A percentile compares a stretch with the other conserved stretches of the same genome.
These are phyloP conservation scores for Phalacrocorax brasilianus DNA, from an alignment of 2,113 vertebrate species.

Conservation along the genomic window DNA sequence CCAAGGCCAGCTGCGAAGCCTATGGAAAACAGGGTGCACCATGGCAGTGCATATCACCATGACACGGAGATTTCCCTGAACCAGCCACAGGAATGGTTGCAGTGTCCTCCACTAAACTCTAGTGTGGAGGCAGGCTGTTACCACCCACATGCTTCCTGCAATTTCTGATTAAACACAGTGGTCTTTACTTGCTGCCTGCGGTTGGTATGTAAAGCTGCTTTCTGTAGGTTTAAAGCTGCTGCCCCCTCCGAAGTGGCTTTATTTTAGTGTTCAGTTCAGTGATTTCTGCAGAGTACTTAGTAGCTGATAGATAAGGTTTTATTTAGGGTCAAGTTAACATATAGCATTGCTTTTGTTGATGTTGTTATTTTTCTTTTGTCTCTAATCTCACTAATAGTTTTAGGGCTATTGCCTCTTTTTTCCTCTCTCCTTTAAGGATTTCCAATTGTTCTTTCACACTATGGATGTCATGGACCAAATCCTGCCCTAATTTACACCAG, in stretches of 20 bases:
- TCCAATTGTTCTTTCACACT: neutral
- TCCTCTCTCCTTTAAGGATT: neutral
- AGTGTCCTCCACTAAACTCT: neutral
- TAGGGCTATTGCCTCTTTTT: neutral
- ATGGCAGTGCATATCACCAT: fast-evolving
- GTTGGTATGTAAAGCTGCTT: slow-evolving; percentile 8
- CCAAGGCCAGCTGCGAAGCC: neutral
- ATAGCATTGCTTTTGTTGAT: neutral
- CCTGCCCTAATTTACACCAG: neutral
- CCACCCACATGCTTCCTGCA: slow-evolving; percentile 52
- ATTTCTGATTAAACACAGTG: slow-evolving; percentile 30
- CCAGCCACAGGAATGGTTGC: neutral
- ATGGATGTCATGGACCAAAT: neutral
- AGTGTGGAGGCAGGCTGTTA: neutral
- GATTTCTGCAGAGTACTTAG: neutral
- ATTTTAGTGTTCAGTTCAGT: neutral
- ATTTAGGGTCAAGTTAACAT: neutral
- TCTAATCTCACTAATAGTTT: neutral
- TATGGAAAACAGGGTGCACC: neutral
- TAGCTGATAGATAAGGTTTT: neutral
- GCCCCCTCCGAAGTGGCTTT: neutral
- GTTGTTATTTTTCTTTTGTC: neutral
- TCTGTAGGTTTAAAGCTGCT: neutral
- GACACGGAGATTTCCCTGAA: neutral
- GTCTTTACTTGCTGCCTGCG: neutral